Evolutionary conservation across 1,140 invertebrate species (phyloP), one percentile per base, ranked within the genome.

Genomic region (Orius insidiosus): DNA sequence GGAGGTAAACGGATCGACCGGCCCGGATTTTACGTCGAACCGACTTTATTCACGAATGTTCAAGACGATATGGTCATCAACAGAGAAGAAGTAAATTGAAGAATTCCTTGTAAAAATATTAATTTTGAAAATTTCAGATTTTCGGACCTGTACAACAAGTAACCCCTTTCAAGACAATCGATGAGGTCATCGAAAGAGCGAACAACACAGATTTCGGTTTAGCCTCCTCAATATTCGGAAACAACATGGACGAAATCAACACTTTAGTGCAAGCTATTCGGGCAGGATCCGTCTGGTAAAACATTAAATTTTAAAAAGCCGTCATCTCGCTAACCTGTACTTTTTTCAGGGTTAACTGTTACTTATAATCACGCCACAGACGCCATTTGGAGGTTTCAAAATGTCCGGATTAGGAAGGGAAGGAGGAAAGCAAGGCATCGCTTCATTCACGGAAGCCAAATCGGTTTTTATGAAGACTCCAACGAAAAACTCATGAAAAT

Each of bases 141-240:
- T 96, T 96, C 63, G 90, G 90, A 0, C 90, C 90, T 1, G 89
- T 95, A 0, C 85, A 90, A 66, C 76, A 74, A 34, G 87, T 96
- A 45, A 64, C 94, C 14, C 89, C 89, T 59, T 96, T 95, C 57
- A 78, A 83, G 37, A 77, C 74, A 6, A 63, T 92, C 38, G 85
- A 95, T 1, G 90, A 96, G 64, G 76, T 87, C 1, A 80, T 96
- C 32, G 78, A 87, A 49, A 70, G 88, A 45, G 81, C 87, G 1
- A 94, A 96, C 59, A 73, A 80, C 53, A 86, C 87, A 2, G 68
- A 70, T 35, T 96, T 93, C 60, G 92, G 92, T 4, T 68, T 96
- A 6, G 92, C 84, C 13, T 78, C 89, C 47, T 86, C 80, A 3
- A 72, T 95, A 30, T 66, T 94, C 11, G 93, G 88, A 8, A 86